Evolutionary conservation across 2,113 vertebrate species (phyloP), one percentile per base, ranked within the genome.

Genomic region (Leuciscus idus): DNA sequence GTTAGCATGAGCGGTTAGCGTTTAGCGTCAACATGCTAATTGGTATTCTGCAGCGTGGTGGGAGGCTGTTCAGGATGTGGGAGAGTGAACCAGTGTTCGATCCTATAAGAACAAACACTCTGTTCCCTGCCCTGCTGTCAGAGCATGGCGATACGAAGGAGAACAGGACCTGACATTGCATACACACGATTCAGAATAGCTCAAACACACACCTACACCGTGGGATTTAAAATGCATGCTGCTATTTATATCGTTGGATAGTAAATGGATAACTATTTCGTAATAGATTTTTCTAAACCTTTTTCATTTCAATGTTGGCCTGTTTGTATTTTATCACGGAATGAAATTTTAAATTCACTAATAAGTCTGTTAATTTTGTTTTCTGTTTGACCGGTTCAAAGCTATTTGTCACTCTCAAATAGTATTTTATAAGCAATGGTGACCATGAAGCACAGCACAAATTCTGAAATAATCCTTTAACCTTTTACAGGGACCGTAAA

Each of bases 21-120:
- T 86, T 77, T 85, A 74, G 84, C 74, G n/a, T 94, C 93, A 91
- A 91, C 93, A 93, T 94, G 93, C 91, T 95, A 94, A 95, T 94
- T 92, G 90, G 90, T 88, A 92, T 92, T 93, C 90, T 92, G 73
- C 89, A 77, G 80, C 90, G 90, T 91, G 2, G 86, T 84, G 92
- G 92, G 92, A 92, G 91, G 82, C 93, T 93, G 91, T 92, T 93
- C 93, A 87, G 92, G 90, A 93, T 90, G 90, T 90, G 91, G 87
- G 86, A 88, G 85, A 91, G 88, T 87, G 78, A 75, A 92, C 88
- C 85, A 73, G 52, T 11, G 74, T 88, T 92, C 88, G 62, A 91
- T 93, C 89, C 79, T 91, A 74, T 90, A 89, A 86, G 59, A 79
- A 88, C 91, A 85, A 85, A 87, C 82, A 86, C 88, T 88, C 72